A percentile compares a stretch with the other conserved stretches of the same genome.
Evolutionary conservation across 2,797 vertebrate genomes (phyloP).

Genomic region (Heliangelus exortis): DNA sequence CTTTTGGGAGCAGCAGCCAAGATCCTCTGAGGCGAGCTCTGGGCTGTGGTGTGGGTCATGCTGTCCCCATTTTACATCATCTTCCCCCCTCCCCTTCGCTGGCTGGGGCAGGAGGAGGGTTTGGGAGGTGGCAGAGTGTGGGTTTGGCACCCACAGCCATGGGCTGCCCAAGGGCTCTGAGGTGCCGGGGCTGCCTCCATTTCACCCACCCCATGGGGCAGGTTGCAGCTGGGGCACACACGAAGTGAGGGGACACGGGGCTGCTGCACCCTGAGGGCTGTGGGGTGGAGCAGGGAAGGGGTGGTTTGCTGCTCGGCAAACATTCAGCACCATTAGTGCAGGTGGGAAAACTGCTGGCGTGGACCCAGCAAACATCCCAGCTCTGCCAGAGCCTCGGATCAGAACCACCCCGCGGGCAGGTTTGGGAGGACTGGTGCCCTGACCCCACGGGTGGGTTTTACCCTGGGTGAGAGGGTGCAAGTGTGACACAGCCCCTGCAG

Average conservation of each 20-base stretch:
- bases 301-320: background rate
- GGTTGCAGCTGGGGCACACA: background rate
- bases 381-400: background rate
- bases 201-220: background rate
- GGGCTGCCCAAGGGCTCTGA: accelerated
- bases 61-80: background rate
- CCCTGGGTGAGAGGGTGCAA: background rate
- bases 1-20: background rate
- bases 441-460: background rate
- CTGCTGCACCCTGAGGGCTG: background rate
- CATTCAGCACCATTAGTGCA: background rate
- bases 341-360: background rate
- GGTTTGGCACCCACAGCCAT: background rate
- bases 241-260: accelerated
- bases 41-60: accelerated
- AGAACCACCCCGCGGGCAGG: background rate
- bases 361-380: background rate
- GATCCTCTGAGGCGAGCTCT: background rate
- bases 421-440: background rate
- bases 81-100: background rate
- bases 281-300: background rate
- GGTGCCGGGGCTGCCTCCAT: background rate
- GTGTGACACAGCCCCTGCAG: background rate
- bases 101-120: background rate
- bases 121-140: background rate